A percentile compares a stretch with the other conserved stretches of the same genome.
These are phyloP conservation scores for Sinosuthora webbiana DNA, from an alignment of 2,113 vertebrate species.

Conservation along the genomic window DNA sequence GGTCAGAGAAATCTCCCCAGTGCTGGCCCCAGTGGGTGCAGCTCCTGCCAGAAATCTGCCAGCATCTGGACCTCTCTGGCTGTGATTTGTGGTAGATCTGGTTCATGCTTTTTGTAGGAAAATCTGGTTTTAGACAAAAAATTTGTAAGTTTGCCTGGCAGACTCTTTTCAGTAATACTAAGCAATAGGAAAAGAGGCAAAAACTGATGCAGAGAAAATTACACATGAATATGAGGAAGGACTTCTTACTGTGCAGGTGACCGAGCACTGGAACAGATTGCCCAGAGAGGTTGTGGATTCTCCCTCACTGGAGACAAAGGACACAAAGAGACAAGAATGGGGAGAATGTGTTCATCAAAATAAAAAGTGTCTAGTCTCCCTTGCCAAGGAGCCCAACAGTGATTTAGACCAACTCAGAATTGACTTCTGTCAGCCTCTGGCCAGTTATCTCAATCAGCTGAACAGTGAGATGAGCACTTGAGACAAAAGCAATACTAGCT, in stretches of 20 bases:
- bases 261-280: too few relatives aligned
- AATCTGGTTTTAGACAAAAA: neutral
- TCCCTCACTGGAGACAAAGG: neutral
- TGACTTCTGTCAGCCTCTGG: neutral
- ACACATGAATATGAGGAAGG: neutral
- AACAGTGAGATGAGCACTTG: neutral
- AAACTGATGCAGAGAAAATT: neutral
- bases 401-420: neutral
- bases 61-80: neutral
- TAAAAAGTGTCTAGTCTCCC: neutral
- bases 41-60: neutral
- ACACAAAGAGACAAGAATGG: neutral
- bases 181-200: neutral
- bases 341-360: neutral
- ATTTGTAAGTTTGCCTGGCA: neutral
- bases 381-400: neutral
- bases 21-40: neutral
- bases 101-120: neutral
- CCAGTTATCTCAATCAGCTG: neutral
- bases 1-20: constrained; percentile 41
- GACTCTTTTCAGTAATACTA: neutral
- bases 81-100: neutral
- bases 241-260: neutral
- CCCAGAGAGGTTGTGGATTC: neutral
- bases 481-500: neutral